Conservation (phyloP, 2,797 vertebrate genomes). For the Thaleichthys pacificus region DNA sequence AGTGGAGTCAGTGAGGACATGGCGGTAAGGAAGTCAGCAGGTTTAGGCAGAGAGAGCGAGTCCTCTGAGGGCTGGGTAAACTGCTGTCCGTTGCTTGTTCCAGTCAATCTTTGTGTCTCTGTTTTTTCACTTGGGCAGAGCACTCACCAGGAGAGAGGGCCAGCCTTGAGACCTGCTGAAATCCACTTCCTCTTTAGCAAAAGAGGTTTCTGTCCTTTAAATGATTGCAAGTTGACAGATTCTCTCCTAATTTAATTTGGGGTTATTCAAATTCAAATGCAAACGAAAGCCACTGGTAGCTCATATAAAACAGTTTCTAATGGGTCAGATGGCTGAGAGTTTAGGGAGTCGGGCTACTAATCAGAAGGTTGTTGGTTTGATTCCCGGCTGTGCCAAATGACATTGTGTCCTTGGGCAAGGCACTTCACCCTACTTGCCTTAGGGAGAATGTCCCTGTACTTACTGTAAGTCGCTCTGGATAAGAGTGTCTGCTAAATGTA, state of each 20-base stretch:
- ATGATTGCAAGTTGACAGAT: slow-evolving; percentile 19
- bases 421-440: too few relatives aligned
- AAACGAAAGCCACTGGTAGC: neutral
- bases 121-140: slow-evolving; percentile 56
- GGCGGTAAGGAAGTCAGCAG: slow-evolving; percentile 58
- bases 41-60: slow-evolving; percentile 50
- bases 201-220: slow-evolving; percentile 40
- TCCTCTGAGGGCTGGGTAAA: slow-evolving; percentile 48
- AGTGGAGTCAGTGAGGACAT: slow-evolving; percentile 49
- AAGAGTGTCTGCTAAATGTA: too few relatives aligned
- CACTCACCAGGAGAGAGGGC: slow-evolving; percentile 26
- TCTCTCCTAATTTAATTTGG: slow-evolving; percentile 10
- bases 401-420: too few relatives aligned
- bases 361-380: too few relatives aligned
- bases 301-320: neutral
- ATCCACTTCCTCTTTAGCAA: slow-evolving; percentile 32
- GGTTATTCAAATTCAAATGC: slow-evolving; percentile 32
- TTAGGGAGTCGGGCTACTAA: too few relatives aligned
- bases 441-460: too few relatives aligned
- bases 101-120: slow-evolving; percentile 56
- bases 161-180: slow-evolving; percentile 33
- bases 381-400: too few relatives aligned
- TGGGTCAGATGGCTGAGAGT: too few relatives aligned
- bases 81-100: slow-evolving; percentile 37
- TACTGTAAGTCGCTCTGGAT: too few relatives aligned